Conservation (phyloP, 2,113 vertebrate genomes). For the Condylura cristata region DNA sequence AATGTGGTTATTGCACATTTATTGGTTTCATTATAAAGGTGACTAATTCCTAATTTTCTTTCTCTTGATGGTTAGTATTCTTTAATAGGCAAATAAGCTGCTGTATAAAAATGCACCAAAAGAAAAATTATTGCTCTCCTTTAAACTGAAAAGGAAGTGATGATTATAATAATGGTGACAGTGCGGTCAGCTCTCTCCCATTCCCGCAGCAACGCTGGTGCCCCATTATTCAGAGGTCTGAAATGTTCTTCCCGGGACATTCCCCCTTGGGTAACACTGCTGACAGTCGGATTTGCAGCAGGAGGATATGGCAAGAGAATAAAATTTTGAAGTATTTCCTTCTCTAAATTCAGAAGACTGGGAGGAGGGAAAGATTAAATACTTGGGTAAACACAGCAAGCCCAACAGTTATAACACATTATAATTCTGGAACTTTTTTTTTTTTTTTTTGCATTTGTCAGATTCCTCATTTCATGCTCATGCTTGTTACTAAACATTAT, state of each 20-base stretch:
- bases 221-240: background rate
- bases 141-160: slow-evolving; percentile 50
- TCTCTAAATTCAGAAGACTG: slow-evolving; percentile 51
- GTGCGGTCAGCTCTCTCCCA: background rate
- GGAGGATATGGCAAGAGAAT: background rate
- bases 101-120: slow-evolving; percentile 23
- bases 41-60: slow-evolving; percentile 51
- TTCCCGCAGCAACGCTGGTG: background rate
- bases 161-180: background rate
- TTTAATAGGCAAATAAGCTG: slow-evolving; percentile 48
- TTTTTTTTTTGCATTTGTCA: slow-evolving; percentile 1
- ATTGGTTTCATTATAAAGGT: slow-evolving; percentile 54
- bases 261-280: background rate
- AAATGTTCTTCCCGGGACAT: background rate
- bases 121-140: slow-evolving; percentile 28
- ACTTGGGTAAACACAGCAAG: slow-evolving; percentile 55
- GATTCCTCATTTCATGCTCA: slow-evolving; percentile 56
- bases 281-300: slow-evolving; percentile 23
- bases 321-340: slow-evolving; percentile 60
- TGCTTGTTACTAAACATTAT: slow-evolving; percentile 48
- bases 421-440: slow-evolving; percentile 25
- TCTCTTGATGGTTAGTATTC: background rate
- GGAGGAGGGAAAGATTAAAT: slow-evolving; percentile 50
- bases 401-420: slow-evolving; percentile 3
- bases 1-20: slow-evolving; percentile 1